Evolutionary conservation across 1,140 invertebrate genomes (phyloP), one percentile per base, ranked within the genome.

Genomic region (Oppia nitens): DNA sequence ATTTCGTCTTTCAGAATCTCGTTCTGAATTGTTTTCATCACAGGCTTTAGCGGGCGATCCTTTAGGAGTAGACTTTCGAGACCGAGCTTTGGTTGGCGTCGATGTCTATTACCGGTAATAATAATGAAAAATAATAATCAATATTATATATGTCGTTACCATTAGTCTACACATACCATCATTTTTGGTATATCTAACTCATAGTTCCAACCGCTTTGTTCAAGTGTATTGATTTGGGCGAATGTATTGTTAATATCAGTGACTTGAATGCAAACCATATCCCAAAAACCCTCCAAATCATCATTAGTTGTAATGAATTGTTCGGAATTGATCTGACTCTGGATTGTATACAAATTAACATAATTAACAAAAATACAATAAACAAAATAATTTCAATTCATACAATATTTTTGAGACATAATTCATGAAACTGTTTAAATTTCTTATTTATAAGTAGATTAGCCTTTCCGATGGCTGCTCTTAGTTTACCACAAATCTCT

Each of bases 211-310:
- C 80, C 77, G 62, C 83, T 86, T 24, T 71, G 73, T 67, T 77
- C 80, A 23, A 87, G 71, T 20, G 68, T 66, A 24, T 83, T 79
- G 48, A 94, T 79, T 59, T 88, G 83, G 6, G 80, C 73, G 70
- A 88, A 92, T 58, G 86, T 74, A 6, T 79, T 76, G 68, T 89
- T 79, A 20, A 90, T 77, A 71, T 87, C 82, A 29, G 82, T 79
- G 6, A 91, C 81, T 73, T 95, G 92, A 49, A 95, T 77, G 70
- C 82, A 81, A 6, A 96, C 87, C 87, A 96, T 92, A 71, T 95
- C 92, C 91, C 91, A 96, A 73, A 95, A 95, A 20, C 92, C 92
- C 65, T 85, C 85, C 55, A 95, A 75, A 72, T 96, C 92, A 65
- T 86, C 82, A 65, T 79, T 75, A 3, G 87, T 92, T 2, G 89